These are phyloP conservation scores for Myotis brandtii DNA, from an alignment of 2,113 vertebrate genomes.

Conservation along the genomic window DNA sequence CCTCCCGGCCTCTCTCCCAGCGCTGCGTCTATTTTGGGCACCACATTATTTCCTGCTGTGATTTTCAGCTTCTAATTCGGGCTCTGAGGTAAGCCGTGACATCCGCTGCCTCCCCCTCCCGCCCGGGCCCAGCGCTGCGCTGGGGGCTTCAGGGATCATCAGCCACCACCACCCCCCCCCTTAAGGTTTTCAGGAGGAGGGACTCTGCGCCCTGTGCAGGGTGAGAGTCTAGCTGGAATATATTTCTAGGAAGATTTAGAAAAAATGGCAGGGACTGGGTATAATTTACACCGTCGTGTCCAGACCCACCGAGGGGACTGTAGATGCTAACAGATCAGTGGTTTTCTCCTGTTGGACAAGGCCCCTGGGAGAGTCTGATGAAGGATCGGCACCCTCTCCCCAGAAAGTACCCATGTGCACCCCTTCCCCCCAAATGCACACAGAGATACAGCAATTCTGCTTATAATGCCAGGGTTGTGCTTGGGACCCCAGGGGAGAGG, in stretches of 20 bases:
- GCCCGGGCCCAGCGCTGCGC: not conserved
- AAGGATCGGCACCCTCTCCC: not conserved
- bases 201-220: not conserved
- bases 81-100: conserved; percentile 91
- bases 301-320: not conserved
- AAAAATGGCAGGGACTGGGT: not conserved
- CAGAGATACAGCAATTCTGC: not conserved
- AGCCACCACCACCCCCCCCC: not conserved
- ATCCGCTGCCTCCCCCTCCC: conserved; percentile 76
- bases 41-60: conserved; percentile 90
- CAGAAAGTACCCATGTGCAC: not conserved
- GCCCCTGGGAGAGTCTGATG: not conserved
- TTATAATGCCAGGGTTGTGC: not conserved
- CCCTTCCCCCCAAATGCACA: rapidly evolving
- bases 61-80: conserved; percentile 90
- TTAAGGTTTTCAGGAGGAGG: not conserved
- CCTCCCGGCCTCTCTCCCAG: conserved; percentile 86
- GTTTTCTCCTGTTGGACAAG: not conserved
- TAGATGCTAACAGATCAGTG: not conserved
- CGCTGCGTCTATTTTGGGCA: conserved; percentile 88
- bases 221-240: not conserved
- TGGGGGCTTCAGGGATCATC: not conserved
- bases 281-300: not conserved
- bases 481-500: too few species aligned
- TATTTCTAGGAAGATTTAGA: not conserved